Evolutionary conservation across 2,113 vertebrate genomes (phyloP), one percentile per base, ranked within the genome.

Genomic region (Coptodon rendalli): DNA sequence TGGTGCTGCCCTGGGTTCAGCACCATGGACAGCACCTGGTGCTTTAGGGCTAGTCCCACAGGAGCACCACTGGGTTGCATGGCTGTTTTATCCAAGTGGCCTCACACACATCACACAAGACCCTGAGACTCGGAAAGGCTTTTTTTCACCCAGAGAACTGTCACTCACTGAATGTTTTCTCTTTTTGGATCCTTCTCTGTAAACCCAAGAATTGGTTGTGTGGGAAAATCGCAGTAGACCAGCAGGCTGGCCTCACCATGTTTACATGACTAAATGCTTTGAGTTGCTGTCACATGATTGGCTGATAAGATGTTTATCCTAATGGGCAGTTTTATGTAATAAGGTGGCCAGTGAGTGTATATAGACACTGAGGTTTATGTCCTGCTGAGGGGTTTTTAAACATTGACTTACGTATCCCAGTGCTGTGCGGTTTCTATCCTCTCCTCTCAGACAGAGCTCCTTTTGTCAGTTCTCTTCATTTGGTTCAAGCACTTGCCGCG

Each of bases 21-120:
- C 83, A 95, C 94, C 92, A 94, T 40, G 91, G 94, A 93, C 73
- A 95, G 94, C 84, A 89, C 84, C 16, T 54, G 7, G 7, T 90
- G 45, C 48, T 80, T 27, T 4, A 9, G 81, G 57, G 66, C 83
- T 68, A 22, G 6, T 89, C 87, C 91, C 80, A 84, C 13, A 76
- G 52, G 66, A 86, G 56, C 19, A 29, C 4, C 36, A 22, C 29
- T 73, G 66, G 71, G 11, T 29, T 52, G 5, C 13, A 1, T 6
- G 34, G 19, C 24, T 3, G 24, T 59, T 57, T 50, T 27, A 48
- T 12, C 9, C 1, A 43, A 12, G 1, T 56, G 63, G 43, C 57
- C 40, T 50, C 73, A 45, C 24, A 45, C 45, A 89, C 40, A 61
- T 89, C 73, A 80, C 53, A 45, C 50, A 63, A 29, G 4, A 34